These are phyloP conservation scores for Hemithea aestivaria DNA, from an alignment of 2,888 invertebrate species.

Conservation along the genomic window DNA sequence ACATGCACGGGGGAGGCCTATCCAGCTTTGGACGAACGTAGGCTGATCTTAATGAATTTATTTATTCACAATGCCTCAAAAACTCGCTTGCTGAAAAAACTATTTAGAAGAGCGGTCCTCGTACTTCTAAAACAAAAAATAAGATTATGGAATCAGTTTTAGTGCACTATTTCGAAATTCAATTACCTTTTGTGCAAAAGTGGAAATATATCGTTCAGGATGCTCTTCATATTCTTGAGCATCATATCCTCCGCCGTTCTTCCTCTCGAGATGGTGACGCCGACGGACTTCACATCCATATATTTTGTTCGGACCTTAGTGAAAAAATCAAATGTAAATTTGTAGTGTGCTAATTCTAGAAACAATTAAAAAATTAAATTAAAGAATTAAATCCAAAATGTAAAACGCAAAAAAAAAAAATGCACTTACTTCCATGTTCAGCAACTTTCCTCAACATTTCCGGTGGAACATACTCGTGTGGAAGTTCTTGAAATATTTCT, in stretches of 20 bases:
- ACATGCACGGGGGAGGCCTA: too few species aligned
- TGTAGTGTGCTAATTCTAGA: too few species aligned
- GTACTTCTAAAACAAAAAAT: too few species aligned
- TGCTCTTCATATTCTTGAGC: conserved; percentile 90
- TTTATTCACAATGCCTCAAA: too few species aligned
- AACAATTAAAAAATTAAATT: too few species aligned
- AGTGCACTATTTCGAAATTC: too few species aligned
- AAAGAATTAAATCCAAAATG: too few species aligned
- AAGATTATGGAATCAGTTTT: too few species aligned
- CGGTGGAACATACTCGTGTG: conserved; percentile 98
- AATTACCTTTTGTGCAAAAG: conserved; percentile 95
- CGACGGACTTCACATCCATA: conserved; percentile 98
- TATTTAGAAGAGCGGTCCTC: too few species aligned
- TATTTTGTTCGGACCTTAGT: conserved; percentile 92
- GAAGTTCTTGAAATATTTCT: conserved; percentile 97
- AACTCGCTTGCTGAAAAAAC: too few species aligned
- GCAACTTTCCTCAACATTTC: conserved; percentile 97
- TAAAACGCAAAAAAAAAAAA: neutral
- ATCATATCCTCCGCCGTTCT: conserved; percentile 95
- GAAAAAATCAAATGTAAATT: conserved; percentile 7
- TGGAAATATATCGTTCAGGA: conserved; percentile 96
- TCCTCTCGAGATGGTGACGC: conserved; percentile 94
- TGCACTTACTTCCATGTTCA: conserved; percentile 92
- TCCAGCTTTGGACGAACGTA: too few species aligned
- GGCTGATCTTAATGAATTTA: too few species aligned